Percentiles rank a stretch among this genome's conserved stretches.
These are phyloP conservation scores for Arenicola marina DNA, from an alignment of 2,888 invertebrate genomes.

Conservation along the genomic window DNA sequence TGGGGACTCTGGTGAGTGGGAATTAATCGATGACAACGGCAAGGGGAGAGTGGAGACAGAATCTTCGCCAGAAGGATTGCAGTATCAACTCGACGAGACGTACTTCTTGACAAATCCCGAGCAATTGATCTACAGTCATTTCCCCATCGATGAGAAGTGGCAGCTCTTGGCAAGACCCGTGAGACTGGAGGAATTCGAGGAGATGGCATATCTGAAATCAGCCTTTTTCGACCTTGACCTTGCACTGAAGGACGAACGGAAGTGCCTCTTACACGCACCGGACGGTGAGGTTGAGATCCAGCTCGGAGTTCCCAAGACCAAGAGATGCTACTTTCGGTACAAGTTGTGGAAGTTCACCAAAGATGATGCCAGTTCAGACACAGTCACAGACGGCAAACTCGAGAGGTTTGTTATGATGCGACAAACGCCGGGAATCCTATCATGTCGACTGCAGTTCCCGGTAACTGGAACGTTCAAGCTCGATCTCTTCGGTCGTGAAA, in stretches of 20 bases:
- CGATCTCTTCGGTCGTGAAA: constrained; percentile 11
- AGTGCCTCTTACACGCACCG: constrained; percentile 11
- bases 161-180: constrained; percentile 41
- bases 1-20: background rate
- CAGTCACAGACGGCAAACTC: background rate
- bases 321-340: constrained; percentile 9
- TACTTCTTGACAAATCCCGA: constrained; percentile 6
- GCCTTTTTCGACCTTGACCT: constrained; percentile 18
- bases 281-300: constrained; percentile 12
- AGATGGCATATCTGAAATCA: constrained; percentile 13
- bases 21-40: constrained; percentile 4
- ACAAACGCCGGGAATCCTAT: background rate
- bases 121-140: background rate
- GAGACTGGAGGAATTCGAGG: constrained; percentile 28
- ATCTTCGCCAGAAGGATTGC: background rate
- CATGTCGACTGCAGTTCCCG: constrained; percentile 10
- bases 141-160: background rate
- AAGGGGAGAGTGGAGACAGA: background rate
- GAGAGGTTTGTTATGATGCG: constrained; percentile 17
- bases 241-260: constrained; percentile 5
- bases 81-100: background rate
- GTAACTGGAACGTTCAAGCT: constrained; percentile 23
- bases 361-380: background rate
- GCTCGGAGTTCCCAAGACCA: constrained; percentile 10
- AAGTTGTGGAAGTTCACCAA: constrained; percentile 13